phyloP scores from a whole-genome alignment of 1,140 invertebrate species.

The Bradysia coprophila region DNA sequence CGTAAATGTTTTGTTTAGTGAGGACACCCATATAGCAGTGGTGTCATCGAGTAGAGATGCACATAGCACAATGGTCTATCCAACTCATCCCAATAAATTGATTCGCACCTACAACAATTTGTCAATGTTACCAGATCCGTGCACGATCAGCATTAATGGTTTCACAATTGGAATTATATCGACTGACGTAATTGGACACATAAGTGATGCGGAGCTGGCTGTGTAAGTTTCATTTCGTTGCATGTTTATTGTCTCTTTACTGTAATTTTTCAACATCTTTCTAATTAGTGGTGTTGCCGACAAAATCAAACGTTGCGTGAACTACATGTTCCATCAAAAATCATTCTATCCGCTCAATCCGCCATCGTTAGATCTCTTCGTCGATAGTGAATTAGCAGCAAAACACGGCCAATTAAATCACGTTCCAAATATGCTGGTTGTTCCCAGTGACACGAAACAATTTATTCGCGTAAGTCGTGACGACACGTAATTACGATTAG shows the following conservation, averaged over 20 bases:
- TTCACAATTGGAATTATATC: conserved; percentile 60
- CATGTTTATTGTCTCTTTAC: not conserved
- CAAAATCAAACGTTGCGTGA: conserved; percentile 46
- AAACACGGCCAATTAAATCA: conserved; percentile 41
- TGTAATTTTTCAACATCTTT: not conserved
- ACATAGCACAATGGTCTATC: conserved; percentile 59
- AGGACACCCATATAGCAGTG: conserved; percentile 46
- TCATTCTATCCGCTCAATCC: conserved; percentile 70
- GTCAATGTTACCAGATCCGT: conserved; percentile 56
- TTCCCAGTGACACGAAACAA: conserved; percentile 67
- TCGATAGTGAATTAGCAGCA: conserved; percentile 51
- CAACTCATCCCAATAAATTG: conserved; percentile 48
- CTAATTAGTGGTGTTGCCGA: conserved; percentile 27
- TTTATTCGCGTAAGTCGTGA: conserved; percentile 49
- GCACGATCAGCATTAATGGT: conserved; percentile 55
- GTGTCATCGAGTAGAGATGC: conserved; percentile 58
- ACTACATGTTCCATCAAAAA: conserved; percentile 57
- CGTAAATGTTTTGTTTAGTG: conserved; percentile 23
- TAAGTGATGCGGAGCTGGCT: conserved; percentile 57
- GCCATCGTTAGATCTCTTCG: conserved; percentile 37
- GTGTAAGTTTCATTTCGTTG: conserved; percentile 32
- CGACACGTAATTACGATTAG: not conserved
- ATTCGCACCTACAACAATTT: conserved; percentile 35
- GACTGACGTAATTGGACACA: conserved; percentile 61
- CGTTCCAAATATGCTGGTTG: conserved; percentile 62